Evolutionary conservation across 2,797 vertebrate species (phyloP), one percentile per base, ranked within the genome.

Genomic region (Carapus acus): DNA sequence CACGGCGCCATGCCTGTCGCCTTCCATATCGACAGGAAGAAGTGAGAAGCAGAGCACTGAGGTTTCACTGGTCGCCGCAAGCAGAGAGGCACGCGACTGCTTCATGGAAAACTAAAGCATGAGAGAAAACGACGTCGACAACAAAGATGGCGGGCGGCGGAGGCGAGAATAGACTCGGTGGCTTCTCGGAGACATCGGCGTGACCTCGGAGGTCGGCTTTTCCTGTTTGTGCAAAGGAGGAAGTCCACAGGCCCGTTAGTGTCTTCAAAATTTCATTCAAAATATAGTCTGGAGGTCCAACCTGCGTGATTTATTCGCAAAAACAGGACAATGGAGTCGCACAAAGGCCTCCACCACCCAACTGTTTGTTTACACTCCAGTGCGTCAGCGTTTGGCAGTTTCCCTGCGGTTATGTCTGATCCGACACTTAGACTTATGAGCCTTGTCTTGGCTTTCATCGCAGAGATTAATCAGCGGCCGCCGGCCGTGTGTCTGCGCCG

Each of bases 371-470:
- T 69, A 49, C 22, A 43, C 54, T 39, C 51, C 56, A 37, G 36
- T 44, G 23, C 16, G 24, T 15, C 21, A 27, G 34, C 11, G 0
- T 59, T 53, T 59, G 50, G 52, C 47, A 67, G 49, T 18, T 69
- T 62, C 77, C 69, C 59, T 65, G 42, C 0, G 55, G 79, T 69
- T 12, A 58, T 48, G 50, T 77, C 62, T 70, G 69, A 67, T 64
- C 60, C 58, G 50, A 37, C 43, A 20, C 2, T 31, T 59, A 74
- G 62, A 74, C 68, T 67, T 51, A 73, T 9, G 46, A 73, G 50
- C 56, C 58, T 43, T 69, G 54, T 74, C 61, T 69, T 27, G 34
- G 42, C 52, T 57, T 71, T 73, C 67, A 79, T 80, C 73, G 72
- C 65, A 38, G 33, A 73, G 62, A 73, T 6, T 21, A 43, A 55